Percentiles rank a stretch among this genome's conserved stretches.
Evolutionary conservation across 2,888 invertebrate species (phyloP).

Genomic region (Horisme vitalbata): DNA sequence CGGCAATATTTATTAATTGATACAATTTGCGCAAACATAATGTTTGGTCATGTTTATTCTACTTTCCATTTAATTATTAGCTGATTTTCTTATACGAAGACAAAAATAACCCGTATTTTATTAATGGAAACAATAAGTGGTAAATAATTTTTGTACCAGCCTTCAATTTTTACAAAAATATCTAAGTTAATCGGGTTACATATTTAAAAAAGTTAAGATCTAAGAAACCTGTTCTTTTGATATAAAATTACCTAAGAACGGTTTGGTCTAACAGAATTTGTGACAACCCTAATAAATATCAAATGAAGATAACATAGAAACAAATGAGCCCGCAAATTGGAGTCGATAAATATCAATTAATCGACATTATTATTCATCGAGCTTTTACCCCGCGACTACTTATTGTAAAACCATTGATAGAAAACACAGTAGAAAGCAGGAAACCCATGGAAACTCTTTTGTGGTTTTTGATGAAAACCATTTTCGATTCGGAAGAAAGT

Average conservation of each 20-base stretch:
- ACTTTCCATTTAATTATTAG: too few species aligned
- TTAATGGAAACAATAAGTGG: too few species aligned
- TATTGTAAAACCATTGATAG: conserved; percentile 19
- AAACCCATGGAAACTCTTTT: conserved; percentile 9
- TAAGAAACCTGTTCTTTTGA: too few species aligned
- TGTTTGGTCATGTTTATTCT: conserved; percentile 2
- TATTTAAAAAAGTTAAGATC: too few species aligned
- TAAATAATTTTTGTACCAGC: too few species aligned
- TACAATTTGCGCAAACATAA: conserved; percentile 7
- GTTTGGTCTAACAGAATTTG: neutral
- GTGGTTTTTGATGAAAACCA: conserved; percentile 11
- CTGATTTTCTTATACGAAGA: too few species aligned
- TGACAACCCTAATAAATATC: conserved; percentile 42
- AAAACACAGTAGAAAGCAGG: neutral
- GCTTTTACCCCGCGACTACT: conserved; percentile 34
- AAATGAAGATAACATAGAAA: conserved; percentile 40
- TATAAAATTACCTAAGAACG: too few species aligned
- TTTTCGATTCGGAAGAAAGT: neutral
- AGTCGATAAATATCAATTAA: conserved; percentile 51
- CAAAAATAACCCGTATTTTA: too few species aligned
- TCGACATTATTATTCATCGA: conserved; percentile 47
- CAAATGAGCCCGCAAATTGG: conserved; percentile 39
- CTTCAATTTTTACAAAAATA: too few species aligned
- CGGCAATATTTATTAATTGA: conserved; percentile 15
- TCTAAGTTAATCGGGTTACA: too few species aligned